These are phyloP conservation scores for Limnephilus lunatus DNA, from an alignment of 2,888 invertebrate genomes.

Conservation along the genomic window DNA sequence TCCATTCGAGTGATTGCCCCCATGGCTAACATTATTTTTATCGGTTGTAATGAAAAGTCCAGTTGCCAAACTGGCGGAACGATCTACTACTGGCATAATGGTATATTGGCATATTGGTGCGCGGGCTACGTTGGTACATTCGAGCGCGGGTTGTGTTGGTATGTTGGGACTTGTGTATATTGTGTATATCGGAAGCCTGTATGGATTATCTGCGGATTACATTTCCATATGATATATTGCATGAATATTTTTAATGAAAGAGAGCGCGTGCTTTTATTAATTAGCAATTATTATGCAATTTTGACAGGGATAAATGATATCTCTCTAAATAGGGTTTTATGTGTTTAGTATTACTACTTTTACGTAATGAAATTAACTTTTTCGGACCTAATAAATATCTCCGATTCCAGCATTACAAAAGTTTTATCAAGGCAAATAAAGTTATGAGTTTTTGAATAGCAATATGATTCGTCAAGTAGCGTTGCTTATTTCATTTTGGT, in stretches of 20 bases:
- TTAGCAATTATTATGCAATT: not conserved
- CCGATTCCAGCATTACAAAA: too few relatives aligned
- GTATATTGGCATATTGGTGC: not conserved
- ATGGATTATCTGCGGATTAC: constrained; percentile 38
- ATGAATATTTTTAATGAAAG: constrained; percentile 5
- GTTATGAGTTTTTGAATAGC: too few relatives aligned
- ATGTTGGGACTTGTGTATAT: not conserved
- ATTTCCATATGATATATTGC: not conserved
- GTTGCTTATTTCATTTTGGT: too few relatives aligned
- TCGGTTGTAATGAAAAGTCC: constrained; percentile 65
- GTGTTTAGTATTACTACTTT: not conserved
- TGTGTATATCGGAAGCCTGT: not conserved
- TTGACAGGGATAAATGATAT: not conserved
- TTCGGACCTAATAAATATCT: not conserved
- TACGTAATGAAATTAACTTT: not conserved
- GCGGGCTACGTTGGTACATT: not conserved
- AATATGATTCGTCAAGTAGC: too few relatives aligned
- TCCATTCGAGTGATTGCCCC: constrained; percentile 59
- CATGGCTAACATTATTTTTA: constrained; percentile 65
- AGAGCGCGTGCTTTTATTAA: not conserved
- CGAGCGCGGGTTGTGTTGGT: not conserved
- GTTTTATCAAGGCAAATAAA: too few relatives aligned
- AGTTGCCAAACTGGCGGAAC: constrained; percentile 54
- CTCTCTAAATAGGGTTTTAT: not conserved
- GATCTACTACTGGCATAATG: constrained; percentile 9